Evolutionary conservation across 2,797 vertebrate genomes (phyloP).

Genomic region (Allenopithecus nigroviridis): DNA sequence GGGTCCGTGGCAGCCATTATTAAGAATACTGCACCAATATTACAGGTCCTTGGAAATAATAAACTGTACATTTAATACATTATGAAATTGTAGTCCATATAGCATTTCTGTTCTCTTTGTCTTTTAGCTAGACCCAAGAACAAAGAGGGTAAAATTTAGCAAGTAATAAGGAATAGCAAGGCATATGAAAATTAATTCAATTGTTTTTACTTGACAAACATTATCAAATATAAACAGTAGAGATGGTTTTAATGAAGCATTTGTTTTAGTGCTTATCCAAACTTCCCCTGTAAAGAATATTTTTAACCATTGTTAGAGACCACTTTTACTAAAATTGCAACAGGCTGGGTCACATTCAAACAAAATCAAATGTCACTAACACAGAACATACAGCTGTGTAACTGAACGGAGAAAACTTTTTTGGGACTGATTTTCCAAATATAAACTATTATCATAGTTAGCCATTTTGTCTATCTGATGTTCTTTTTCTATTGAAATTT

Average conservation of each 20-base stretch:
- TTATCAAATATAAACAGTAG: not conserved
- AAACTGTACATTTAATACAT: not conserved
- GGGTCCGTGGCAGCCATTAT: not conserved
- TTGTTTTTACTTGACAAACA: not conserved
- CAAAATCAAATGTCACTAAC: constrained; percentile 36
- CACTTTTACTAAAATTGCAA: constrained; percentile 24
- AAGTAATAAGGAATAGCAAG: not conserved
- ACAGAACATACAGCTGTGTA: not conserved
- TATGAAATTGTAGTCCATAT: not conserved
- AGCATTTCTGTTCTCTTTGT: not conserved
- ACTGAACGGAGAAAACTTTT: constrained; percentile 21
- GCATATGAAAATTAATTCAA: constrained; percentile 6
- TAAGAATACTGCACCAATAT: not conserved
- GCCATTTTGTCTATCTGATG: not conserved
- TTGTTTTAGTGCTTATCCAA: not conserved
- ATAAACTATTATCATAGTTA: not conserved
- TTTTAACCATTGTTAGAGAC: not conserved
- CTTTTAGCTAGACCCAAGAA: not conserved
- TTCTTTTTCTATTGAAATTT: constrained; percentile 2
- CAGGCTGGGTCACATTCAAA: constrained; percentile 2
- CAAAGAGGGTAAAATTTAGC: constrained; percentile 7
- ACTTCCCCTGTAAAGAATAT: not conserved
- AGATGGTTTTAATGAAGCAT: not conserved
- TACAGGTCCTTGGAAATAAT: constrained; percentile 7
- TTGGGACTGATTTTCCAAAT: not conserved